Evolutionary conservation across 2,888 invertebrate genomes (phyloP).

Genomic region (Cerastis leucographa): DNA sequence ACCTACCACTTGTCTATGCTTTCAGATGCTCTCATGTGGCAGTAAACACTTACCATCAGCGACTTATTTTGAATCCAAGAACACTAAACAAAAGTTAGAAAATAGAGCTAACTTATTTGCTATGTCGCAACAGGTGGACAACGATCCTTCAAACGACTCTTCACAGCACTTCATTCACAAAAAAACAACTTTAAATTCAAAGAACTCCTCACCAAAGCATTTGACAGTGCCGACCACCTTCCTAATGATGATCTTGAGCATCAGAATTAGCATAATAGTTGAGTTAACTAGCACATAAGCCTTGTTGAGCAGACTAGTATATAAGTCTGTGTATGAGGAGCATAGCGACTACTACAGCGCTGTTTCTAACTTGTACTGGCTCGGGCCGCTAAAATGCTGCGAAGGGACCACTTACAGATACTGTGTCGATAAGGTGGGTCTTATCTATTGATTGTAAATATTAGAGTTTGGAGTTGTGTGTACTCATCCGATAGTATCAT

Average conservation of each 20-base stretch:
- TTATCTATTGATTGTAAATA: slow-evolving; percentile 58
- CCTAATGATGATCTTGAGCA: slow-evolving; percentile 36
- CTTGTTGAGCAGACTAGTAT: background rate
- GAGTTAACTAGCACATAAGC: background rate
- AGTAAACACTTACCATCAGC: background rate
- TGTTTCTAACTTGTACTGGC: slow-evolving; percentile 33
- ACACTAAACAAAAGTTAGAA: background rate
- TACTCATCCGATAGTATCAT: background rate
- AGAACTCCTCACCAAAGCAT: slow-evolving; percentile 47
- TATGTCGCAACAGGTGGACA: background rate
- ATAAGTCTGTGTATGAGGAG: background rate
- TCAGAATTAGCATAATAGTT: slow-evolving; percentile 33
- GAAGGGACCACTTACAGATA: slow-evolving; percentile 42
- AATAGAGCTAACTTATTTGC: background rate
- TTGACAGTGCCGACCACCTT: slow-evolving; percentile 37
- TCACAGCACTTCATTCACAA: slow-evolving; percentile 18
- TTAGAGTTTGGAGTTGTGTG: background rate
- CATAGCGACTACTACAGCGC: slow-evolving; percentile 31
- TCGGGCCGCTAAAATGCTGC: slow-evolving; percentile 50
- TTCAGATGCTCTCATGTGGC: background rate
- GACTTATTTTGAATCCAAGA: background rate
- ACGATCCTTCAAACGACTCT: background rate
- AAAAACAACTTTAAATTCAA: background rate
- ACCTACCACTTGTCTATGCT: background rate
- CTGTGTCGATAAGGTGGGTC: slow-evolving; percentile 23